Base-by-base conservation (phyloP, 2,113 vertebrate genomes). In the Herpailurus yagouaroundi region DNA sequence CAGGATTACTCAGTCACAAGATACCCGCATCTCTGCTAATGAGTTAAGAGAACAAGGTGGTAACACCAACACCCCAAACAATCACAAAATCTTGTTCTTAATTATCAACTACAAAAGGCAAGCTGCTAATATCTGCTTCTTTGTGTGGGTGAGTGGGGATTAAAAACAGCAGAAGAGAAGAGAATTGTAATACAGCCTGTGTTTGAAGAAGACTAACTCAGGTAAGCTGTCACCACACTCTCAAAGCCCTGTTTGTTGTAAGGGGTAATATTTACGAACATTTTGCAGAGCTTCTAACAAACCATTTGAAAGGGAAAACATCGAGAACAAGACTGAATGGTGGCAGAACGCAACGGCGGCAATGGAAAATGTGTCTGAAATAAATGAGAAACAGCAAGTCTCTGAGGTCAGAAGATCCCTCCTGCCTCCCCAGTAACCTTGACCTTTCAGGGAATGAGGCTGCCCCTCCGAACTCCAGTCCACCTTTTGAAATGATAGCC, bases 41-140 rank as follows among this genome's bases (percentile, higher is more conserved):
- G 12, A 77, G 31, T 23, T 27, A 52, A 57, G 31, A 90, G 27
- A 82, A 57, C 9, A 11, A 69, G 57, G 25, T 8, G 57, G 38
- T 8, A 64, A 33, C 23, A 23, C 9, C 1, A 5, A 45, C 33
- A 55, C 14, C 19, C n/a, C 9, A 45, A 50, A 90, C 77, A 80
- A 31, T n/a, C 77, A 45, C 27, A 19, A 3, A 77, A 8, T 15
- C 38, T 12, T 68, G 31, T n/a, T 84, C 88, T 69, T 69, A 81
- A 60, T 52, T 38, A 36, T 41, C 50, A 33, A 15, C 33, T 29
- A 7, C 38, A 18, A 64, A 38, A 96, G 15, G 31, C 38, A 90
- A 92, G 80, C 55, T 93, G 88, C 81, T 85, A 55, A 91, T 66
- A 77, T 81, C 68, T 77, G 36, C 79, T 68, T 52, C 25, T 85